Evolutionary conservation across 2,113 vertebrate genomes (phyloP).

Genomic region (Paratilapia polleni): DNA sequence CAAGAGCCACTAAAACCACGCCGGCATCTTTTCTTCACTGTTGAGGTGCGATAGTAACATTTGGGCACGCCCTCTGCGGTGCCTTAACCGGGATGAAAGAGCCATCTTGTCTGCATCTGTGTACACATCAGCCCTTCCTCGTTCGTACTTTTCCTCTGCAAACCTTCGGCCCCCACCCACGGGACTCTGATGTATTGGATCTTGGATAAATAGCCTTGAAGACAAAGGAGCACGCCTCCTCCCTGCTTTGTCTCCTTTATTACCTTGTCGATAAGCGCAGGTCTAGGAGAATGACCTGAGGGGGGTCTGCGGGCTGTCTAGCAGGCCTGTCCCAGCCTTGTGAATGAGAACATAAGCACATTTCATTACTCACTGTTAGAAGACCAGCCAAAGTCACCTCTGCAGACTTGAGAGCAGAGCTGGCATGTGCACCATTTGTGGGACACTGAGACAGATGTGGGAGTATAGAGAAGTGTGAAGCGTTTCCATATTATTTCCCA

Average conservation of each 20-base stretch:
- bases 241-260: slow-evolving; percentile 61
- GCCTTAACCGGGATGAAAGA: slow-evolving; percentile 34
- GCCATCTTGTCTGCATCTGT: slow-evolving; percentile 27
- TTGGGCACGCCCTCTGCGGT: background rate
- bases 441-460: background rate
- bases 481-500: background rate
- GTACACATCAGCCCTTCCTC: slow-evolving; percentile 33
- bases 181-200: slow-evolving; percentile 63
- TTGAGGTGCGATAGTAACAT: slow-evolving; percentile 22
- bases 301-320: slow-evolving; percentile 37
- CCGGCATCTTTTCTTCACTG: slow-evolving; percentile 9
- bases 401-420: slow-evolving; percentile 1
- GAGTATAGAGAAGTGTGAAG: background rate
- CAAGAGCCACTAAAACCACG: background rate
- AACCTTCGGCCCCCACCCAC: slow-evolving; percentile 9
- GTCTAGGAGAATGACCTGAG: slow-evolving; percentile 48
- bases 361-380: slow-evolving; percentile 65
- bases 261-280: slow-evolving; percentile 61
- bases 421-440: slow-evolving; percentile 6
- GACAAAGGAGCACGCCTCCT: slow-evolving; percentile 62
- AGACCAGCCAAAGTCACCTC: slow-evolving; percentile 62
- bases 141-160: slow-evolving; percentile 34
- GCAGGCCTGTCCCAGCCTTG: slow-evolving; percentile 21
- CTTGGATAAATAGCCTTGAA: slow-evolving; percentile 67
- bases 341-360: slow-evolving; percentile 54